Evolutionary conservation across 2,797 vertebrate species (phyloP).

Genomic region (Spatula clypeata): DNA sequence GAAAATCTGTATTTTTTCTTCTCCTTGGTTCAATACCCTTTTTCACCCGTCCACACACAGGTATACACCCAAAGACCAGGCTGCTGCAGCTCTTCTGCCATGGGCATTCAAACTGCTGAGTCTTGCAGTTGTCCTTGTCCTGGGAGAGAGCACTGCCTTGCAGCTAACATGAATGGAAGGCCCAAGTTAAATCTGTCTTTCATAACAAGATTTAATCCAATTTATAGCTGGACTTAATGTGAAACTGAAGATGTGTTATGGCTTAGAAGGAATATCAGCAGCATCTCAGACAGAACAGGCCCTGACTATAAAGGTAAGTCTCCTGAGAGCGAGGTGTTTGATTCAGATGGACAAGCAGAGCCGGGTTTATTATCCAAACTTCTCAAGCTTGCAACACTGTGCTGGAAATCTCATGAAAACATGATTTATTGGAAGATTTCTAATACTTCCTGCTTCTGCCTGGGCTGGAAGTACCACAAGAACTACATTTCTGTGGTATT

Average conservation of each 20-base stretch:
- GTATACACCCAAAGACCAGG: background rate
- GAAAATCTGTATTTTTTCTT: background rate
- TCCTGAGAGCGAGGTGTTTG: background rate
- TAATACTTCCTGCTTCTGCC: conserved; percentile 73
- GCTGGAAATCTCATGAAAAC: conserved; percentile 66
- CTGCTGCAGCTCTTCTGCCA: background rate
- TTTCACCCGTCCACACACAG: background rate
- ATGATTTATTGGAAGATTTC: conserved; percentile 71
- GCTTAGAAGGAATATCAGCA: conserved; percentile 30
- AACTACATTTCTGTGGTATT: conserved; percentile 75
- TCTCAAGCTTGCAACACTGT: background rate
- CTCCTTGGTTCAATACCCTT: background rate
- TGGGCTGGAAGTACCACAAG: conserved; percentile 65
- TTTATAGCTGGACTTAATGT: conserved; percentile 7
- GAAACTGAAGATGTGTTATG: conserved; percentile 36
- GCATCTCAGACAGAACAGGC: background rate
- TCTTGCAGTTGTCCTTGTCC: background rate
- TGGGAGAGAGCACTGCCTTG: background rate
- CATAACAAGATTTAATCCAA: conserved; percentile 26
- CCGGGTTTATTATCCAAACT: conserved; percentile 20
- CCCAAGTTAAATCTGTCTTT: conserved; percentile 45
- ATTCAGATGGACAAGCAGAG: conserved; percentile 35
- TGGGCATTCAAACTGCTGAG: background rate
- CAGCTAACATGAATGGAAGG: conserved; percentile 13
- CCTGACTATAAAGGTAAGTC: background rate